Base-by-base conservation (phyloP, 1,140 invertebrate genomes). In the Bombus terrestris region DNA sequence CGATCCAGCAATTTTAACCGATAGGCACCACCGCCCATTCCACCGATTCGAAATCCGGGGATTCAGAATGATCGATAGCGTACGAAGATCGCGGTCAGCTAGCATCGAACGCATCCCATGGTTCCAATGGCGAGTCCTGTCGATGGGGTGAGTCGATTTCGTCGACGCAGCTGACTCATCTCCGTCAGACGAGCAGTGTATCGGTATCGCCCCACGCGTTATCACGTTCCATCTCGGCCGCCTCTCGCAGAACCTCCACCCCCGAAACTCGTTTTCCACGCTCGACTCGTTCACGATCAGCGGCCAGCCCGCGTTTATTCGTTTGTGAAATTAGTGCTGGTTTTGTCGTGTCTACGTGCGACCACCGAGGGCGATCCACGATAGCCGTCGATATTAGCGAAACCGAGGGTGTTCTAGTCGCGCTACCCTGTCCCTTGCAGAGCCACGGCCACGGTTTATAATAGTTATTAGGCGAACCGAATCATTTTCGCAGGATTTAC, bases 281-380 rank as follows among this genome's bases (percentile, higher is more conserved):
- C 89, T 91, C 90, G 88, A 85, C 62, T 74, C 86, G 85, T 86
- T 87, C 88, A 75, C 72, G 72, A 71, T 69, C 59, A 62, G 3
- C 84, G 82, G 75, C 59, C 59, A 62, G 59, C 28, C 59, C 59
- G 59, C 92, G 93, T 94, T 94, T 95, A 94, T 95, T 95, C 94
- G 94, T 93, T 95, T 95, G 94, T 95, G 93, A 95, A 95, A 95
- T 95, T 95, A 95, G 94, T 94, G 86, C 94, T 95, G 94, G 93
- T 95, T 94, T 94, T 62, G 59, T 95, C 94, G 92, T 94, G 91
- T 93, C 93, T 93, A 90, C 89, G 69, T n/a, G 81, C 91, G 87
- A 89, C 89, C 89, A 13, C 22, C 59, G 59, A 62, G 59, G 59
- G 59, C 59, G 28, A 62, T 62, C 59, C 59, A 62, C 59, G 59